Evolutionary conservation across 2,888 invertebrate species (phyloP), one percentile per base, ranked within the genome.

Genomic region (Cremastinae sp.): DNA sequence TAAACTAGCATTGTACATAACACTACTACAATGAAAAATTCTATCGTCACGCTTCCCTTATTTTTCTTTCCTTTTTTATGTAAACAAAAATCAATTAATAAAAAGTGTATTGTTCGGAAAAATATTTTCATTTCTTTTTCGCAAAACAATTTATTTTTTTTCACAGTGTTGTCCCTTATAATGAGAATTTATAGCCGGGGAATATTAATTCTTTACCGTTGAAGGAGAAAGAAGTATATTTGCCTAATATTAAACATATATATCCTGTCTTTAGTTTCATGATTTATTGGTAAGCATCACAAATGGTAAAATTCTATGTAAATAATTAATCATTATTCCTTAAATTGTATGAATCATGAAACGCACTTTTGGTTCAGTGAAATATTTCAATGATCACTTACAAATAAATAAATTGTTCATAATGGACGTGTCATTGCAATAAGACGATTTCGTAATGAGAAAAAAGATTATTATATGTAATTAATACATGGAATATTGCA

Each of bases 1-100:
- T 22, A 56, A 69, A 71, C 71, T 55, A 64, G 55, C 72, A 71
- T 79, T 79, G 75, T 78, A 78, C 68, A 73, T 73, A 79, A 53
- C 28, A 35, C 69, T 51, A 58, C 47, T 78, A 61, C 72, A 65
- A 66, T 78, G 65, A 73, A 74, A 74, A 75, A 61, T 75, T 76
- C 74, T 66, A 72, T 78, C 65, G 72, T 70, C 75, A 73, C 75
- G 51, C 68, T 78, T 70, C 70, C 70, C 45, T 53, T 64, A 41
- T 49, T 56, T 59, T 35, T 22, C 71, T 75, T 64, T 43, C 4
- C 58, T 76, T 68, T 66, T 74, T 14, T 62, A 43, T 74, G 59
- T 71, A 70, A 59, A 61, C 53, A 43, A 58, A 47, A 39, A 66
- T 35, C 69, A 55, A 43, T 78, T 72, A 69, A 78, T 71, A 78